These are phyloP conservation scores for Akabosia matsudoensis DNA, from an alignment of 1,140 invertebrate genomes.

Conservation along the genomic window DNA sequence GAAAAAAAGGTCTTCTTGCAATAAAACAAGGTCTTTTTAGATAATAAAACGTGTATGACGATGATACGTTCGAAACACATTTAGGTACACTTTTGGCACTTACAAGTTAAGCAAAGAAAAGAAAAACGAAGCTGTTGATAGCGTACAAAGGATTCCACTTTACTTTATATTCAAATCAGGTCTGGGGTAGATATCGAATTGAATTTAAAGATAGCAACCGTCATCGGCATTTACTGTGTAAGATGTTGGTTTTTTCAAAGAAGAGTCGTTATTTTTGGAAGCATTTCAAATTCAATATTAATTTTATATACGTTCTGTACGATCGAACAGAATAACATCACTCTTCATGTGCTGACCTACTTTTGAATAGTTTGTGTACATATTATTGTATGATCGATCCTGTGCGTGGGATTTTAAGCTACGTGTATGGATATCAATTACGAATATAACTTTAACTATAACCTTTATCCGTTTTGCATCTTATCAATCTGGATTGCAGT, in stretches of 20 bases:
- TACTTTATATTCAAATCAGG: constrained; percentile 4
- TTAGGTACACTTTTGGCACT: too few species aligned
- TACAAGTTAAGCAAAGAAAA: too few species aligned
- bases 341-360: neutral
- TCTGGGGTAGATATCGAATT: constrained; percentile 4
- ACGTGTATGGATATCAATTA: too few species aligned
- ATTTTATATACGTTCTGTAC: neutral
- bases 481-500: constrained; percentile 61
- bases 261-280: neutral
- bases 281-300: neutral
- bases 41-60: too few species aligned
- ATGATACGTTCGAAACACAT: too few species aligned
- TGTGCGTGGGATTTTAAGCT: too few species aligned
- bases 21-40: too few species aligned
- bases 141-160: neutral
- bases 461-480: too few species aligned
- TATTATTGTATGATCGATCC: too few species aligned
- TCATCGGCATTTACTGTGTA: neutral
- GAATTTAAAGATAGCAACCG: constrained; percentile 11
- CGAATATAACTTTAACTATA: too few species aligned
- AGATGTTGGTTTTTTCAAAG: neutral
- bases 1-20: too few species aligned
- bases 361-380: neutral
- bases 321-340: neutral
- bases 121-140: neutral